Percentiles rank a stretch among this genome's conserved stretches.
These are phyloP conservation scores for Lacerta bilineata DNA, from an alignment of 2,797 vertebrate genomes.

Conservation along the genomic window DNA sequence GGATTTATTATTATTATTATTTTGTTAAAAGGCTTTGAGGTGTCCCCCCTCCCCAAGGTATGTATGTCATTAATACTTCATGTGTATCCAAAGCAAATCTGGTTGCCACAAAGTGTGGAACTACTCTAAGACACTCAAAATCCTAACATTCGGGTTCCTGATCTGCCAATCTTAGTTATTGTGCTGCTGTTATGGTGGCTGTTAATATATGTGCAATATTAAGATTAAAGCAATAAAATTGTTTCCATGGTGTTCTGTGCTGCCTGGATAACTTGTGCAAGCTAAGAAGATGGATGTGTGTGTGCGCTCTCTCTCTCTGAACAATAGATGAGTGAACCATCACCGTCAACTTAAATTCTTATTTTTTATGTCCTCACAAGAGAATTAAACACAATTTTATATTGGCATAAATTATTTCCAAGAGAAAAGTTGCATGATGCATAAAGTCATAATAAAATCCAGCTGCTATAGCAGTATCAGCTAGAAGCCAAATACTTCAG, in stretches of 20 bases:
- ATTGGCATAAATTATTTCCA: not conserved
- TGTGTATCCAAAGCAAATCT: not conserved
- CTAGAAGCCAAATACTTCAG: not conserved
- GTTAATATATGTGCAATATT: no score
- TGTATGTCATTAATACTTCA: not conserved
- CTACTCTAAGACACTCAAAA: not conserved
- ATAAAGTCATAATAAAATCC: not conserved
- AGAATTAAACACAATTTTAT: not conserved
- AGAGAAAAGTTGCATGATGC: not conserved
- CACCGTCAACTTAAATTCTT: not conserved
- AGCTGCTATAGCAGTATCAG: not conserved
- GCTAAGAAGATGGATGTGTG: not conserved
- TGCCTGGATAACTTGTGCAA: not conserved
- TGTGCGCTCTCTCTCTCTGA: not conserved
- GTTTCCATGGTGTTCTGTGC: not conserved
- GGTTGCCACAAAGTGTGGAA: not conserved
- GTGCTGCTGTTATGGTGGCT: not conserved
- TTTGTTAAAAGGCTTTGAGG: not conserved
- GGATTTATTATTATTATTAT: no score
- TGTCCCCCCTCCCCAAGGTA: no score
- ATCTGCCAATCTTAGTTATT: not conserved
- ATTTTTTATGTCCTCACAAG: not conserved
- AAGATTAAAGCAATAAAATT: no score
- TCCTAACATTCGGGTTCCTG: not conserved
- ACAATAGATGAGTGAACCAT: not conserved